These are phyloP conservation scores for Congeria kusceri DNA, from an alignment of 2,888 invertebrate species.

Conservation along the genomic window DNA sequence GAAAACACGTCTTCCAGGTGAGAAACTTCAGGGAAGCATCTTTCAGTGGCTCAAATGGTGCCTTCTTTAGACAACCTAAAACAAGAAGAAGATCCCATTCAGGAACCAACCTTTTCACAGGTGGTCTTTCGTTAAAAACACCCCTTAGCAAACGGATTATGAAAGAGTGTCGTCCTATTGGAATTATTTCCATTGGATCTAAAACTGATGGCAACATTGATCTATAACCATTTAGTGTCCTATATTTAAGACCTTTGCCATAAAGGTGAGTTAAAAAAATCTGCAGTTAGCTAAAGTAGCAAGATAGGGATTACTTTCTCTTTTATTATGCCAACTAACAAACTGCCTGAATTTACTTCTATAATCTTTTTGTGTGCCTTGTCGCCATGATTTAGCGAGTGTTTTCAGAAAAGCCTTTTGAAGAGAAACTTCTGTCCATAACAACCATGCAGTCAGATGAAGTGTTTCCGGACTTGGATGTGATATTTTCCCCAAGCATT, in stretches of 20 bases:
- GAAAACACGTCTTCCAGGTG: slow-evolving; percentile 22
- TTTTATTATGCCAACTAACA: slow-evolving; percentile 30
- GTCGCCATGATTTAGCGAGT: slow-evolving; percentile 22
- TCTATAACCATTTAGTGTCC: slow-evolving; percentile 31
- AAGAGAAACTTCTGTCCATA: slow-evolving; percentile 29
- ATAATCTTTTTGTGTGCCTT: slow-evolving; percentile 35
- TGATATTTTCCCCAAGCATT: slow-evolving; percentile 3
- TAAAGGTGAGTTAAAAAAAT: slow-evolving; percentile 31
- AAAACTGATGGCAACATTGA: slow-evolving; percentile 40
- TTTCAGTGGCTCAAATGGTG: slow-evolving; percentile 36
- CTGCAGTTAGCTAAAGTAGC: slow-evolving; percentile 30
- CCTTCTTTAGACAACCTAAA: slow-evolving; percentile 32
- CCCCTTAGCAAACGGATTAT: slow-evolving; percentile 29
- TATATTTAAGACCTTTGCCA: slow-evolving; percentile 29
- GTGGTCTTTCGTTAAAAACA: slow-evolving; percentile 50
- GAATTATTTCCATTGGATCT: slow-evolving; percentile 22
- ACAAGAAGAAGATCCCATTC: slow-evolving; percentile 50
- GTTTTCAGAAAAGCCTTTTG: slow-evolving; percentile 17
- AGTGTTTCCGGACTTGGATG: slow-evolving; percentile 28
- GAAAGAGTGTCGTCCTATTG: slow-evolving; percentile 32
- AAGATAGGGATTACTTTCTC: slow-evolving; percentile 25
- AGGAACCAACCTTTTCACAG: slow-evolving; percentile 27
- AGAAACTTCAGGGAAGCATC: slow-evolving; percentile 19
- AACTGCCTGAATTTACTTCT: slow-evolving; percentile 38
- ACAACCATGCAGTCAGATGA: slow-evolving; percentile 35